phyloP scores from a whole-genome alignment of 2,113 vertebrate species.

The Paradisaea rubra region DNA sequence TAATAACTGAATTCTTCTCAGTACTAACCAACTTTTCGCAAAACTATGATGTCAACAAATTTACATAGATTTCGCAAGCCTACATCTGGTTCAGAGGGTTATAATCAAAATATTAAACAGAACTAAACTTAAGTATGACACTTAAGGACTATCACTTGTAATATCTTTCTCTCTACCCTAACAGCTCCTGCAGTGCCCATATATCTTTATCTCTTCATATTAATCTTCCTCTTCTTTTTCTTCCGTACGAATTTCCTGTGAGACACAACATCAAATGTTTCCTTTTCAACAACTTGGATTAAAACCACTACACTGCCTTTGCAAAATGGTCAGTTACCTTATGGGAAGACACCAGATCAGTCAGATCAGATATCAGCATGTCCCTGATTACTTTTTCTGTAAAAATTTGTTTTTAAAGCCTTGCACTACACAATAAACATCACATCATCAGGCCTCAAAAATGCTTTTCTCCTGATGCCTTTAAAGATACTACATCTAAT shows the following conservation, averaged over 20 bases:
- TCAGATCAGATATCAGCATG: background rate
- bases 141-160: background rate
- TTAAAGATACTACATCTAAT: background rate
- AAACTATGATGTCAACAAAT: background rate
- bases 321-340: background rate
- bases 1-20: background rate
- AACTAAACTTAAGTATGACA: background rate
- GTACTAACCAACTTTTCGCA: background rate
- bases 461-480: accelerated
- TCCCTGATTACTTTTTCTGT: background rate
- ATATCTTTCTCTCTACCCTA: background rate
- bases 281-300: background rate
- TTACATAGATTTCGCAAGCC: background rate
- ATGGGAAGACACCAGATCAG: background rate
- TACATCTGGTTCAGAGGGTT: background rate
- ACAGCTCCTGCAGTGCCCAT: background rate
- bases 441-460: background rate
- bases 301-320: background rate
- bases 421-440: background rate
- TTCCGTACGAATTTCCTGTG: background rate
- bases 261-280: background rate
- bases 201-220: background rate
- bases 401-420: background rate
- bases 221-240: background rate
- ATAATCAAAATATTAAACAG: background rate